A percentile compares a stretch with the other conserved stretches of the same genome.
These are phyloP conservation scores for Cliona cf. orientalis DNA, from an alignment of 37 sponge, comb jelly and placozoan species.

Conservation along the genomic window DNA sequence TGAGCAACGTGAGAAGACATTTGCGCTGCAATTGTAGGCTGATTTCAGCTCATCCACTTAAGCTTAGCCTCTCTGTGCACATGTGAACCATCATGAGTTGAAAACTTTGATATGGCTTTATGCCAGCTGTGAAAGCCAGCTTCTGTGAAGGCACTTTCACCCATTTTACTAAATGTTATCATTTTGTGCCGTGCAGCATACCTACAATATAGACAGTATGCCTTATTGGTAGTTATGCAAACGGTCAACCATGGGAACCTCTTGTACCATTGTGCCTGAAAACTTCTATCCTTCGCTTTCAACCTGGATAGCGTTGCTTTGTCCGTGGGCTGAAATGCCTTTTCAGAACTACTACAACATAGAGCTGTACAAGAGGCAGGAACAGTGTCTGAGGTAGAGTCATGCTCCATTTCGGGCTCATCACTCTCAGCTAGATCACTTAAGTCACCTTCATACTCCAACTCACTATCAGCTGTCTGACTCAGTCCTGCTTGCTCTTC, in stretches of 20 bases:
- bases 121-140: conserved; percentile 49
- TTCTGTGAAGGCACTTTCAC: conserved; percentile 49
- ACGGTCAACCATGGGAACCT: conserved; percentile 49
- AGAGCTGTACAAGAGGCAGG: conserved; percentile 26
- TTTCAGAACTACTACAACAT: conserved; percentile 23
- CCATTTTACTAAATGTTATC: conserved; percentile 57
- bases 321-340: conserved; percentile 46
- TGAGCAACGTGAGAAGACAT: conserved; percentile 36
- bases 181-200: conserved; percentile 36
- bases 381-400: too few relatives aligned
- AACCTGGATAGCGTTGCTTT: conserved; percentile 23
- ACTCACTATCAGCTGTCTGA: too few relatives aligned
- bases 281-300: conserved; percentile 18
- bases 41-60: conserved; percentile 37
- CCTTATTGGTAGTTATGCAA: conserved; percentile 45
- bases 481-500: too few relatives aligned
- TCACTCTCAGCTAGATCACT: too few relatives aligned
- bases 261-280: conserved; percentile 42
- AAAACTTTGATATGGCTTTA: conserved; percentile 48
- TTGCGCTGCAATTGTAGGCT: conserved; percentile 30
- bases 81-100: conserved; percentile 42
- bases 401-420: too few relatives aligned
- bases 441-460: too few relatives aligned
- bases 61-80: conserved; percentile 53
- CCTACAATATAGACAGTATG: conserved; percentile 55